Conservation (phyloP, 2,113 vertebrate genomes). For the Zosterops pallidus region DNA sequence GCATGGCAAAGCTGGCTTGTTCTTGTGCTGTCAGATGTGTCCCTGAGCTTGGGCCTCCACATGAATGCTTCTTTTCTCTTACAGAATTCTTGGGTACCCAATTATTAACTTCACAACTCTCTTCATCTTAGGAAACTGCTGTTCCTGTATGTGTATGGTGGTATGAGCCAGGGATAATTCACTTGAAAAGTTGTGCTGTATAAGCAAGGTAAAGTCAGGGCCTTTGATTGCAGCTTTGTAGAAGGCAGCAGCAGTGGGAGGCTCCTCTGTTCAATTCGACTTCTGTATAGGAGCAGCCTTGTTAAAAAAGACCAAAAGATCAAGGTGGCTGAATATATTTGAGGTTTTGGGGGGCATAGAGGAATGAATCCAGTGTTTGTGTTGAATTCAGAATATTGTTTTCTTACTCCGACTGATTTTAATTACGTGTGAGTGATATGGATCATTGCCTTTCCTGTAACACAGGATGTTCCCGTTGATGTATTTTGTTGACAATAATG, state of each 20-base stretch:
- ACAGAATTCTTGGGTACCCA: not conserved
- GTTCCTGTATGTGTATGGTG: rapidly evolving
- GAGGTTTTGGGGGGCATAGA: rapidly evolving
- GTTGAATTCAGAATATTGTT: not conserved
- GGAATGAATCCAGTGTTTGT: not conserved
- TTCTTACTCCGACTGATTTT: not conserved
- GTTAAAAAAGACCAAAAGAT: not conserved
- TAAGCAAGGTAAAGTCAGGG: not conserved
- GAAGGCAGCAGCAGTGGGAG: not conserved
- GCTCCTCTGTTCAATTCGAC: not conserved
- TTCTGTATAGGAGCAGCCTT: not conserved
- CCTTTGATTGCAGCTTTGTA: not conserved
- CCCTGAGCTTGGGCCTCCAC: not conserved
- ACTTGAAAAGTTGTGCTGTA: not conserved
- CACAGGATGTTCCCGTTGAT: not conserved
- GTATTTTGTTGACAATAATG: rapidly evolving
- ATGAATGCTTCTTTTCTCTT: not conserved
- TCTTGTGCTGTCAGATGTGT: not conserved
- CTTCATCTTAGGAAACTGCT: not conserved
- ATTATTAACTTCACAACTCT: not conserved
- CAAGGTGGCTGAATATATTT: not conserved
- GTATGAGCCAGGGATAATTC: not conserved
- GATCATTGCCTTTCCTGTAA: not conserved
- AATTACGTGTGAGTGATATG: rapidly evolving
- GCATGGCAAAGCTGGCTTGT: not conserved